Evolutionary conservation across 2,888 invertebrate species (phyloP).

Genomic region (Pheosia gnoma): DNA sequence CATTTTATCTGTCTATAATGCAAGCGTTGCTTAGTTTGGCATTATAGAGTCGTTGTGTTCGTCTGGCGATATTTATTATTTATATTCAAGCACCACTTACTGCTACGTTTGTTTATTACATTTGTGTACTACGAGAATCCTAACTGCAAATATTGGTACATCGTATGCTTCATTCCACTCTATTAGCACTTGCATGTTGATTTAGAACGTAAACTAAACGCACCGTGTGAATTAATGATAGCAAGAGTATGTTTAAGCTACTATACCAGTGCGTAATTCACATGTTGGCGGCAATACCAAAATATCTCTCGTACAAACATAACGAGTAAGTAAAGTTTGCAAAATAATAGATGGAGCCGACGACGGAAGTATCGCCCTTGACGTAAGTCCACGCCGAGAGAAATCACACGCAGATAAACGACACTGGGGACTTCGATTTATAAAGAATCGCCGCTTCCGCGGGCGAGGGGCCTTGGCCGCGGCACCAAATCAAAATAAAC

Average conservation of each 20-base stretch:
- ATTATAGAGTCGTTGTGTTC: too few species aligned
- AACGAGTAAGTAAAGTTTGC: slow-evolving; percentile 62
- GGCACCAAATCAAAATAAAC: slow-evolving; percentile 61
- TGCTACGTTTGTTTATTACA: slow-evolving; percentile 19
- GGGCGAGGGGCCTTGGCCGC: slow-evolving; percentile 46
- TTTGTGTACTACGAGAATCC: slow-evolving; percentile 5
- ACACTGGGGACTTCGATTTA: slow-evolving; percentile 56
- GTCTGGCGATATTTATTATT: too few species aligned
- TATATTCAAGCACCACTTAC: background rate
- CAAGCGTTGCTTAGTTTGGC: too few species aligned
- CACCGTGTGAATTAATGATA: slow-evolving; percentile 65
- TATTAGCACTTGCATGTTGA: slow-evolving; percentile 68
- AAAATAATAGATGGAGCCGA: slow-evolving; percentile 67
- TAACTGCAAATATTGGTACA: slow-evolving; percentile 24
- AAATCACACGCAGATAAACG: slow-evolving; percentile 59
- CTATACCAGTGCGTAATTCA: slow-evolving; percentile 61
- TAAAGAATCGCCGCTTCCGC: slow-evolving; percentile 57
- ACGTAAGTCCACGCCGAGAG: slow-evolving; percentile 48
- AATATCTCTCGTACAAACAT: slow-evolving; percentile 68
- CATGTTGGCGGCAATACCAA: slow-evolving; percentile 62
- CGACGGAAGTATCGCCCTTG: slow-evolving; percentile 69
- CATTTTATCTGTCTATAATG: too few species aligned
- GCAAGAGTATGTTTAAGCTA: slow-evolving; percentile 55
- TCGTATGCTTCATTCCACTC: slow-evolving; percentile 61
- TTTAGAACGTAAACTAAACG: slow-evolving; percentile 64